Percentiles rank a stretch among this genome's conserved stretches.
These are phyloP conservation scores for Drosophila chauvacae DNA, from an alignment of 1,140 invertebrate species.

Conservation along the genomic window DNA sequence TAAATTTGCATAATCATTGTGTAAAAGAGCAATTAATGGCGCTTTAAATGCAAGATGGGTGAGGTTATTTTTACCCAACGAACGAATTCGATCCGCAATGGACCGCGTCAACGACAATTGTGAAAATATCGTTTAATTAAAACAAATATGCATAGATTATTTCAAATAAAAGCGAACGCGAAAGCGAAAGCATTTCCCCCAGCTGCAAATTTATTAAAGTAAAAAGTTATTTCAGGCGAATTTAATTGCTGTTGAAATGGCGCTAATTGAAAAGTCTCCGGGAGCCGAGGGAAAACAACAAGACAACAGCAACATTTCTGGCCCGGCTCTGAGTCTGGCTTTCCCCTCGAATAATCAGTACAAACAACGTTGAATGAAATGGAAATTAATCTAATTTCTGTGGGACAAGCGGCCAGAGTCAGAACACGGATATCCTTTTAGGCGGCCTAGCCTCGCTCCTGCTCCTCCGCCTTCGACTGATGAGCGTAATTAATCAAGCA, in stretches of 20 bases:
- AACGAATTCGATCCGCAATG: slow-evolving; percentile 19
- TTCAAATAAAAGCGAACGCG: slow-evolving; percentile 5
- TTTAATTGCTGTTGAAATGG: slow-evolving; percentile 38
- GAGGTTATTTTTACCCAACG: slow-evolving; percentile 22
- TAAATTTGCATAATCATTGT: slow-evolving; percentile 50
- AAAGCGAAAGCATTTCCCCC: neutral
- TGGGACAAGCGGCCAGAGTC: slow-evolving; percentile 23
- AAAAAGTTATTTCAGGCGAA: slow-evolving; percentile 33
- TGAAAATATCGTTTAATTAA: slow-evolving; percentile 50
- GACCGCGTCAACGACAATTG: slow-evolving; percentile 15
- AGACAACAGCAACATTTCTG: slow-evolving; percentile 26
- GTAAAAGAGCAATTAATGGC: slow-evolving; percentile 39
- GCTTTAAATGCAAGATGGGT: slow-evolving; percentile 39
- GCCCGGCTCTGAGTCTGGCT: neutral
- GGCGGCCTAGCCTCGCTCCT: slow-evolving; percentile 7
- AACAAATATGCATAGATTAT: slow-evolving; percentile 33
- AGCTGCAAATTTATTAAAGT: slow-evolving; percentile 19
- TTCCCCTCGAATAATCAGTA: slow-evolving; percentile 33
- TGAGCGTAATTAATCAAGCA: slow-evolving; percentile 50
- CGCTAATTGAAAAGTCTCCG: slow-evolving; percentile 35
- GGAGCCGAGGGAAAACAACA: slow-evolving; percentile 25
- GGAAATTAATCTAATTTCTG: slow-evolving; percentile 65
- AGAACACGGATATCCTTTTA: slow-evolving; percentile 45
- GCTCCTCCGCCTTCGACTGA: neutral
- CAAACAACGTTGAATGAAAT: slow-evolving; percentile 59